phyloP scores from a whole-genome alignment of 1,140 invertebrate species.

The Paraescarpia echinospica region DNA sequence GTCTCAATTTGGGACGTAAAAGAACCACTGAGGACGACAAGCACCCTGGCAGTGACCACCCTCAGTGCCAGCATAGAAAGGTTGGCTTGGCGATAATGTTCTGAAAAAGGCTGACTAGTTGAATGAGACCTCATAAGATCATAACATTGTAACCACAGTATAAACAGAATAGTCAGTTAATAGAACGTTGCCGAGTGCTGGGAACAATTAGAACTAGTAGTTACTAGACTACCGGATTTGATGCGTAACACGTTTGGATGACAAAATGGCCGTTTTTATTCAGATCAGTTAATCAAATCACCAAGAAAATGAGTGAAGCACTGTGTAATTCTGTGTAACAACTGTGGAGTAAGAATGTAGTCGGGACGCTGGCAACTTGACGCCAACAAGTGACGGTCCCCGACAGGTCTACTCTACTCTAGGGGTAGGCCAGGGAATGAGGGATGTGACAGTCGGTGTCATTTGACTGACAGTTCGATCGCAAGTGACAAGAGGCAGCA shows the following conservation, averaged over 20 bases:
- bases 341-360: not conserved
- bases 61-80: no score
- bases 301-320: not conserved
- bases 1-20: no score
- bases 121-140: no score
- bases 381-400: not conserved
- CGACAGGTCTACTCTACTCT: not conserved
- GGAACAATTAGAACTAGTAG: no score
- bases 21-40: no score
- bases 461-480: slow-evolving; percentile 5
- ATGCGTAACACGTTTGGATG: not conserved
- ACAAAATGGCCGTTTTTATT: not conserved
- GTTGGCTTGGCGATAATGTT: no score
- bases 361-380: not conserved
- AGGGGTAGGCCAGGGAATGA: no score
- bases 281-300: not conserved
- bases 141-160: no score
- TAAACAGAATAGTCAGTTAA: no score
- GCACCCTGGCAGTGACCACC: no score
- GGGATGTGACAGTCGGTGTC: slow-evolving; percentile 3
- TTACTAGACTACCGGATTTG: not conserved
- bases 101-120: no score
- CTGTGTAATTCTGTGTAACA: not conserved
- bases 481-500: not conserved
- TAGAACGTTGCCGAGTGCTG: no score